Evolutionary conservation across 1,140 invertebrate species (phyloP).

Genomic region (silkworm (Bombyx mori)): DNA sequence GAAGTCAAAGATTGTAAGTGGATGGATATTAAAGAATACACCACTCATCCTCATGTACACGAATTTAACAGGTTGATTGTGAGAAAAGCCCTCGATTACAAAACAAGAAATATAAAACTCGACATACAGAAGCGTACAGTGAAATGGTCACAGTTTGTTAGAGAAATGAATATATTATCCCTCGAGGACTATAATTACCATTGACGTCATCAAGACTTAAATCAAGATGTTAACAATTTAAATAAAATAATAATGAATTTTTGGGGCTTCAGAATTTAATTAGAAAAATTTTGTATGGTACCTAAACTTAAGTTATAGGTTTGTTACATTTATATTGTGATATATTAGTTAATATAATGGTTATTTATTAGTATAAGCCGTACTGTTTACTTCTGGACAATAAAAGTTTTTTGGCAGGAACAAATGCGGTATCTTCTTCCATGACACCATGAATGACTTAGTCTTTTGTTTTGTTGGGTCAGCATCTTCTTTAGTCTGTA

Average conservation of each 20-base stretch:
- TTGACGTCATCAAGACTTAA: not conserved
- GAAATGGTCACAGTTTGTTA: conserved; percentile 33
- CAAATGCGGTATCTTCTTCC: conserved; percentile 35
- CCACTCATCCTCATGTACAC: conserved; percentile 80
- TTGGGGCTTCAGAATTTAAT: no score
- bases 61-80: conserved; percentile 80
- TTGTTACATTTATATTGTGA: not conserved
- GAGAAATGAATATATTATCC: conserved; percentile 44
- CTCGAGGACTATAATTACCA: conserved; percentile 29
- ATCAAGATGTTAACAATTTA: no score
- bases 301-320: not conserved
- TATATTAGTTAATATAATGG: not conserved
- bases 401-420: conserved; percentile 23
- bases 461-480: conserved; percentile 15
- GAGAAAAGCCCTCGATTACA: conserved; percentile 76
- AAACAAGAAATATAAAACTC: conserved; percentile 73
- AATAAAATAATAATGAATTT: no score
- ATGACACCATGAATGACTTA: conserved; percentile 31
- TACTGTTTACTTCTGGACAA: conserved; percentile 14
- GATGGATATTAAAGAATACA: conserved; percentile 87
- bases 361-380: conserved; percentile 14
- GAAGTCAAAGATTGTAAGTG: conserved; percentile 85
- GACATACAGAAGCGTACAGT: conserved; percentile 63
- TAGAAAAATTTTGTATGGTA: no score
- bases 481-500: conserved; percentile 20